Base-by-base conservation (phyloP, 2,113 vertebrate genomes). In the Psophia crepitans region DNA sequence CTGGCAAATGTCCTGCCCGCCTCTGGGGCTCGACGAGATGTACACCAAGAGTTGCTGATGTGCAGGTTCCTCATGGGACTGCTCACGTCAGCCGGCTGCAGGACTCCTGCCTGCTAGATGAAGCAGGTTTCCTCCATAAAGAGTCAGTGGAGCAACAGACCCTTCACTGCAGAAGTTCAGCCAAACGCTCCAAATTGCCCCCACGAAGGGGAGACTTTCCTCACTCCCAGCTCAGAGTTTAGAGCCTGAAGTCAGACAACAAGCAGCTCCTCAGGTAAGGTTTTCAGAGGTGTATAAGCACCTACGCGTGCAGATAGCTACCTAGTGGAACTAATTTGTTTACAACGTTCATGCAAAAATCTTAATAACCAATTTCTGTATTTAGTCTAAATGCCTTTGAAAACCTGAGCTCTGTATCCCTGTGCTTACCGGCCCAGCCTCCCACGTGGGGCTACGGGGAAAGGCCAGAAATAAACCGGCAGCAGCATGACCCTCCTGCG, bases 271-370 rank as follows among this genome's bases (percentile, higher is more conserved):
- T 84, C 39, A 24, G 53, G 41, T 32, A 27, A 68, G 60, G 56
- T 13, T 94, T 43, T 32, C 71, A 46, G 90, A 91, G 58, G 58
- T 73, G 37, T 9, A 11, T 6, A 37, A 80, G 71, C 87, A 94
- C 84, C 71, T 93, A 63, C 6, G 8, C 64, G 41, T 33, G 58
- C 87, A 91, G 82, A 80, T 30, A 94, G 49, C 81, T 94, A 54
- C 87, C 78, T 93, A 63, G 93, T 80, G 82, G 90, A 88, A 96
- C 90, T 90, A 80, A 92, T 91, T 91, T 95, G 85, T 95, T 96
- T 93, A 90, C 87, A 91, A 33, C 75, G 28, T 83, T 74, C 54
- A 80, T 9, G 11, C 78, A 73, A 80, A 85, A 94, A 70, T 89
- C 85, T 87, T 86, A 95, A 93, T 79, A 83, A 85, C 79, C 27